Base-by-base conservation (phyloP, 2,113 vertebrate species). In the Ginglymostoma cirratum region DNA sequence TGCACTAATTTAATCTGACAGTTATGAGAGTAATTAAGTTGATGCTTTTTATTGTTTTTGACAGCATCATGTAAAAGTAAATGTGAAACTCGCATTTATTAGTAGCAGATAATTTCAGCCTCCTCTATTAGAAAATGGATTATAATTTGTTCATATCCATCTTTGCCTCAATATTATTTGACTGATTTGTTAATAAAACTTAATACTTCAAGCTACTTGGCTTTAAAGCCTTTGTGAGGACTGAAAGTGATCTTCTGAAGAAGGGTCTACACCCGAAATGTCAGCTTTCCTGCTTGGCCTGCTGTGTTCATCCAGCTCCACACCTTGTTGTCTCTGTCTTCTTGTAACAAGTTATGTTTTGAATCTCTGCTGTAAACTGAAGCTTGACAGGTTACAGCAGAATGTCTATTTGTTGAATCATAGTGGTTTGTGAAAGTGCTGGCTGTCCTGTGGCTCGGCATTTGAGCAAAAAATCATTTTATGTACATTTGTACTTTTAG, bases 31-130 rank as follows among this genome's bases (percentile, higher is more conserved):
- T 19, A 93, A 93, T 7, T 6, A n/a, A 8, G 23, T 93, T 92
- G 23, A 66, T 66, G 65, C 38, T 21, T 93, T 92, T 66, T 38
- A 38, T 66, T 93, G 34, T 38, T 61, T 66, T 38, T 6, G 4
- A 83, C 38, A 45, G 15, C 34, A 30, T 0, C 14, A 80, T 52
- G 21, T 34, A 61, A 61, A 15, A 14, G 2, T 76, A 66, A 93
- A 42, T 42, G 17, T 66, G 30, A 30, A 92, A 15, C n/a, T 61
- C 34, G 52, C 48, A 34, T 14, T 52, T 89, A 30, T 48, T 61
- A 89, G 17, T 92, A 92, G 30, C 14, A 92, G 30, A 34, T 92
- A 92, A 92, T 92, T 92, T 66, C 89, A 92, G 30, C 52, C 45
- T 52, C 48, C 34, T 24, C 30, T 34, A 61, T 90, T 90, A 17